phyloP scores from a whole-genome alignment of 2,888 invertebrate species.

The Pammene fasciana region DNA sequence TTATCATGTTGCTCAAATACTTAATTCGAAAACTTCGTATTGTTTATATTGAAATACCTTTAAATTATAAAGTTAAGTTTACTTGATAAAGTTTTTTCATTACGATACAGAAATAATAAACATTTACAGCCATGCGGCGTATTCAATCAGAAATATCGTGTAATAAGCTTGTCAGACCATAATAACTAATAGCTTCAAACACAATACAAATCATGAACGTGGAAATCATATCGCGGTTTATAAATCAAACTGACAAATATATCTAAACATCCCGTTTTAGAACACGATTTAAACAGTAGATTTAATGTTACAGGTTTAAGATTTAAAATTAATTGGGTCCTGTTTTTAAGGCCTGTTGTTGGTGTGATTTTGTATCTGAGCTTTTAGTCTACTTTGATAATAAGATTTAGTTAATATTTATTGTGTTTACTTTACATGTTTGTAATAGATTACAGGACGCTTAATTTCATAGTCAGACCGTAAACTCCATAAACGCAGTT shows the following conservation, averaged over 20 bases:
- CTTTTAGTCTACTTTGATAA: background rate
- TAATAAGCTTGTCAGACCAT: conserved; percentile 40
- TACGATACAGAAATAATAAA: conserved; percentile 11
- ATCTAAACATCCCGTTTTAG: conserved; percentile 6
- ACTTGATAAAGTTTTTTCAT: no score
- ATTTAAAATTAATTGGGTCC: conserved; percentile 7
- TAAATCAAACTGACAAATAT: conserved; percentile 34
- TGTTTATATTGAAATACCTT: no score
- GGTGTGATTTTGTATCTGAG: background rate
- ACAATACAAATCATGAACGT: conserved; percentile 41
- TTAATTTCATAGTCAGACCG: no score
- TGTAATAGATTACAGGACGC: no score
- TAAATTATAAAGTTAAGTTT: no score
- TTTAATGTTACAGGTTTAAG: conserved; percentile 17
- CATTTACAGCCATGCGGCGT: conserved; percentile 15
- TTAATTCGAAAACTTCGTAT: no score
- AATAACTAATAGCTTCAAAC: conserved; percentile 38
- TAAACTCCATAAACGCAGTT: no score
- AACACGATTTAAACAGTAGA: background rate
- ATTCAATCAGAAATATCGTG: conserved; percentile 38
- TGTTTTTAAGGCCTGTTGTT: background rate
- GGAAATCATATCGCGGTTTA: conserved; percentile 27
- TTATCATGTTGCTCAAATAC: no score
- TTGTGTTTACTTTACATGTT: background rate
- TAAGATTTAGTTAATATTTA: background rate